phyloP scores from a whole-genome alignment of 1,140 invertebrate species.

The Bemisia tabaci region DNA sequence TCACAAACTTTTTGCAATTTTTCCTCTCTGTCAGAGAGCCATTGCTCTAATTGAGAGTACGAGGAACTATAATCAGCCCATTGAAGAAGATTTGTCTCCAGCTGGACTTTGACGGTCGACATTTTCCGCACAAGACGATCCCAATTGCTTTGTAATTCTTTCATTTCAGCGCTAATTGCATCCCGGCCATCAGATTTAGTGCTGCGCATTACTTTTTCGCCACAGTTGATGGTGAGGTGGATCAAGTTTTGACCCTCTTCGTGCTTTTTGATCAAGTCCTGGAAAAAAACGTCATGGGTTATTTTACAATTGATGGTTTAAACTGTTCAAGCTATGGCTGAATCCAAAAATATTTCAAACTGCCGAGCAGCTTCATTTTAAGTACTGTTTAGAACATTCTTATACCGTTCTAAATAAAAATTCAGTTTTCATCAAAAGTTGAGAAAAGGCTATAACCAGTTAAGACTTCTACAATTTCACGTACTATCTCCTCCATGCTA shows the following conservation, averaged over 20 bases:
- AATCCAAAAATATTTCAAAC: no score
- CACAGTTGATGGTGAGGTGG: slow-evolving; percentile 78
- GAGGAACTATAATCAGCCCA: slow-evolving; percentile 93
- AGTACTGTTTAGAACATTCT: no score
- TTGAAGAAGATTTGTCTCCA: slow-evolving; percentile 82
- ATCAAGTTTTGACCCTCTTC: slow-evolving; percentile 85
- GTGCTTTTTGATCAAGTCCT: slow-evolving; percentile 65
- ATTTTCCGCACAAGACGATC: slow-evolving; percentile 83
- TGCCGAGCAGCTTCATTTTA: no score
- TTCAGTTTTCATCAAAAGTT: no score
- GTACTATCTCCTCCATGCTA: no score
- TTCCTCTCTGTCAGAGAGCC: slow-evolving; percentile 87
- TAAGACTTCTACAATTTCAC: no score
- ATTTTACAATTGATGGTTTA: no score
- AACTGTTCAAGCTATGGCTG: no score
- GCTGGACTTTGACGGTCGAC: slow-evolving; percentile 77
- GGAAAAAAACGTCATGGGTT: no score
- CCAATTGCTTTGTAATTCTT: slow-evolving; percentile 85
- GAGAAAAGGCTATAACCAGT: no score
- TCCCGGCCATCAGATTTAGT: slow-evolving; percentile 81
- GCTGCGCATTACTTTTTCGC: slow-evolving; percentile 79
- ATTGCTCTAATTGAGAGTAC: slow-evolving; percentile 79
- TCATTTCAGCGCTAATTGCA: slow-evolving; percentile 70
- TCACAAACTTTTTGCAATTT: slow-evolving; percentile 88
- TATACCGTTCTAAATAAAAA: no score